A percentile compares a stretch with the other conserved stretches of the same genome.
phyloP scores from a whole-genome alignment of 1,140 invertebrate species.

The Cherax quadricarinatus region DNA sequence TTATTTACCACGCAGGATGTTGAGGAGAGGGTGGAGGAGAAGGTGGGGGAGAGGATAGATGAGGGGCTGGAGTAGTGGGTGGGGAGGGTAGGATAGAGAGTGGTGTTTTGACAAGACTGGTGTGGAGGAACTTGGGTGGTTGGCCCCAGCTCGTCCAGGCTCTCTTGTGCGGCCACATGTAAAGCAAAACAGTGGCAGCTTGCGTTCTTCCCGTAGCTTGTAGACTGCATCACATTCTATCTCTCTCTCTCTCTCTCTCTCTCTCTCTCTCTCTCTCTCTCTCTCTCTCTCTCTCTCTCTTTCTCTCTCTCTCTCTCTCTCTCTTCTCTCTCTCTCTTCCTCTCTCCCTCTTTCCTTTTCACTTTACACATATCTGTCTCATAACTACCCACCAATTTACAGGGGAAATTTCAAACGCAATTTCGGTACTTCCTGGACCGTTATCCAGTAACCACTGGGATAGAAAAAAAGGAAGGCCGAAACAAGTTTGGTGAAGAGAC shows the following conservation, averaged over 20 bases:
- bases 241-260: neutral
- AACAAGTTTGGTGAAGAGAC: too few relatives aligned
- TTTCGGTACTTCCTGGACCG: too few relatives aligned
- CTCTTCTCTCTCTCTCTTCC: constrained; percentile 18
- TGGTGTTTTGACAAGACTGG: constrained; percentile 47
- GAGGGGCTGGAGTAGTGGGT: too few relatives aligned
- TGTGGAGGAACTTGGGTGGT: neutral
- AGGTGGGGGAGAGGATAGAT: too few relatives aligned
- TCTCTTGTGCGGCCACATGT: constrained; percentile 45
- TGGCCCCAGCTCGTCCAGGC: neutral
- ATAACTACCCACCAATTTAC: too few relatives aligned
- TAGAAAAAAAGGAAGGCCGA: too few relatives aligned
- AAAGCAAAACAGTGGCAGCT: constrained; percentile 43
- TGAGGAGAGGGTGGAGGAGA: too few relatives aligned
- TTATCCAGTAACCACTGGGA: too few relatives aligned
- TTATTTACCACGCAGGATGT: constrained; percentile 15
- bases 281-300: neutral
- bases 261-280: too few relatives aligned
- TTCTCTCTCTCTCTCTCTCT: constrained; percentile 1
- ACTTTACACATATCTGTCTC: too few relatives aligned
- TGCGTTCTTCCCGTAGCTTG: constrained; percentile 34
- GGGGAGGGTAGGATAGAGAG: neutral
- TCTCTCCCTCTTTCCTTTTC: constrained; percentile 10
- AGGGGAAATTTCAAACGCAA: too few relatives aligned
- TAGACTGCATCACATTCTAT: neutral